Evolutionary conservation across 2,888 invertebrate genomes (phyloP), one percentile per base, ranked within the genome.

Genomic region (Artemia sp.): DNA sequence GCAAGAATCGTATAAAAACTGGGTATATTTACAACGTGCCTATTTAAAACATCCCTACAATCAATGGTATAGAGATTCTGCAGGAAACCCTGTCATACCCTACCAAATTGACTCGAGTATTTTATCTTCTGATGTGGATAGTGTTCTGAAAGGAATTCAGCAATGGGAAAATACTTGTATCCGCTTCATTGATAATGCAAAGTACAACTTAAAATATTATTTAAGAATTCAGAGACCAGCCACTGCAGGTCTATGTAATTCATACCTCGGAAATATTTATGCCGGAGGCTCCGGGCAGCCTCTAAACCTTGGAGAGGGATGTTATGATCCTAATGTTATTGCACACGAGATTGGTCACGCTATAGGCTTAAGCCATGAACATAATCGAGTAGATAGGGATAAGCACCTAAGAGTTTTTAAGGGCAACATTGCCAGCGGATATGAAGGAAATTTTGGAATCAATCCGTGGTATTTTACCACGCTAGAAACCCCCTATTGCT

Each of bases 101-200:
- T 58, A 58, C 11, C 8, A 10, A n/a, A 58, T 58, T 24, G 64
- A 58, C 64, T n/a, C 64, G n/a, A 19, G 14, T 12, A 1, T 58
- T 58, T n/a, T 24, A 19, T 58, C 64, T 10, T 19, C 64, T 9
- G 64, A 58, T 10, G 11, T 58, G 14, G 14, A n/a, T 10, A 9
- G n/a, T 8, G 64, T 58, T 10, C n/a, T 9, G 1, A 24, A n/a
- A 19, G 64, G 64, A n/a, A 58, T 58, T 19, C n/a, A 58, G 14
- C 64, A 58, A 10, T 58, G 64, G 69, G 24, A 19, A 19, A 53
- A 66, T 12, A 69, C 70, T 7, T 70, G 70, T 67, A 67, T 70
- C 38, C n/a, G 51, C 1, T 70, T 70, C 53, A 52, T 68, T 51
- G 38, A 70, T n/a, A 38, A 53, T 51, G 12, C 51, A 9, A 58